These are phyloP conservation scores for Alauda arvensis DNA, from an alignment of 2,797 vertebrate species.

Conservation along the genomic window DNA sequence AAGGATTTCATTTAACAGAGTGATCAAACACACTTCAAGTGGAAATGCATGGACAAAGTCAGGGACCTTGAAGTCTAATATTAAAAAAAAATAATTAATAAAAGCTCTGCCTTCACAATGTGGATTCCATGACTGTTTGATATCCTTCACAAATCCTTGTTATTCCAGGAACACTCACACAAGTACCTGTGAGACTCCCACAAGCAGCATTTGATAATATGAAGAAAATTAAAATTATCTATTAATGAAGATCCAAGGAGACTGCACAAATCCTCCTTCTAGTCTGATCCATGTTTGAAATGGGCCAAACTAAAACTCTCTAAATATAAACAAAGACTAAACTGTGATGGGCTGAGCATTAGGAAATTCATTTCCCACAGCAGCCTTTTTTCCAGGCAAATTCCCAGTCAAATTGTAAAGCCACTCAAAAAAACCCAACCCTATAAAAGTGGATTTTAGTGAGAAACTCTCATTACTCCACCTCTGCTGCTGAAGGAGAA, in stretches of 20 bases:
- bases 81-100: not conserved
- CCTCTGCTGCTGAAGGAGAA: not conserved
- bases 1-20: slow-evolving; percentile 73
- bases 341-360: not conserved
- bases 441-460: not conserved
- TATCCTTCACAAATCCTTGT: not conserved
- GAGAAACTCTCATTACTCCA: not conserved
- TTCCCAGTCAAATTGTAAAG: not conserved
- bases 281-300: fast-evolving
- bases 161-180: not conserved
- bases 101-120: not conserved
- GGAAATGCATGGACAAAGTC: slow-evolving; percentile 55
- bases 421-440: not conserved
- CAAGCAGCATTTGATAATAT: not conserved
- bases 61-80: slow-evolving; percentile 41
- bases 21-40: slow-evolving; percentile 54
- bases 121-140: not conserved
- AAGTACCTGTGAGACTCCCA: not conserved
- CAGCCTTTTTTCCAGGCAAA: not conserved
- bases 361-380: not conserved
- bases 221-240: not conserved
- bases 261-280: not conserved
- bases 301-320: not conserved
- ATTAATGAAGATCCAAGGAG: not conserved
- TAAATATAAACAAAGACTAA: not conserved